Base-by-base conservation (phyloP, 2,888 invertebrate genomes). In the Polymixis flavicincta region DNA sequence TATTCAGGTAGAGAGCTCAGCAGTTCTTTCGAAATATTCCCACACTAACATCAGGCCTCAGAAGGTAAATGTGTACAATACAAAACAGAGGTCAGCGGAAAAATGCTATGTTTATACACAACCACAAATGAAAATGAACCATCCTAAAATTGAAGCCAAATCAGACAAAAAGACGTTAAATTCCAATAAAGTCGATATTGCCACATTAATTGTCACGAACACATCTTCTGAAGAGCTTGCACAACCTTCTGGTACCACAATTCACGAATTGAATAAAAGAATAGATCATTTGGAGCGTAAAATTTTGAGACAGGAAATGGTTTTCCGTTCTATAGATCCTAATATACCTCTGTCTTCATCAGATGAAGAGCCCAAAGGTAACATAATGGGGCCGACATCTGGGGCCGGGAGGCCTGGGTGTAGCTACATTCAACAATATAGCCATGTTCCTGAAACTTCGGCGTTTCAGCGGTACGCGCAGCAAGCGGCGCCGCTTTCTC, bases 351-450 rank as follows among this genome's bases (percentile, higher is more conserved):
- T 93, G 77, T 93, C 95, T 84, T 95, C 95, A 63, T 94, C 94
- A 80, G 94, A 95, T 88, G 95, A 94, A 83, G 94, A 93, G 80
- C 85, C 88, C 64, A 92, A 91, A 82, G 85, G 89, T 79, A 90
- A 88, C 77, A 87, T 84, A 73, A 92, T 90, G 90, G 92, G 83
- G 85, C 85, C 86, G 65, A 80, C 89, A 37, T 91, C 92, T 75
- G 90, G 84, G 45, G 87, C 88, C 4, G 92, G 86, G 6, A 90
- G 92, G 55, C 91, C 95, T 22, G 94, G 94, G 25, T 95, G 95
- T 86, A 96, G 95, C 87, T 96, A 95, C 82, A 92, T 96, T 78
- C 93, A 96, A 71, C 95, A 95, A 81, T 96, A 96, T 84, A 96
- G 96, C 78, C 96, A 95, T 80, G 89, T 96, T 59, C 95, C 96